Evolutionary conservation across 2,113 vertebrate genomes (phyloP).

Genomic region (Heteronetta atricapilla): DNA sequence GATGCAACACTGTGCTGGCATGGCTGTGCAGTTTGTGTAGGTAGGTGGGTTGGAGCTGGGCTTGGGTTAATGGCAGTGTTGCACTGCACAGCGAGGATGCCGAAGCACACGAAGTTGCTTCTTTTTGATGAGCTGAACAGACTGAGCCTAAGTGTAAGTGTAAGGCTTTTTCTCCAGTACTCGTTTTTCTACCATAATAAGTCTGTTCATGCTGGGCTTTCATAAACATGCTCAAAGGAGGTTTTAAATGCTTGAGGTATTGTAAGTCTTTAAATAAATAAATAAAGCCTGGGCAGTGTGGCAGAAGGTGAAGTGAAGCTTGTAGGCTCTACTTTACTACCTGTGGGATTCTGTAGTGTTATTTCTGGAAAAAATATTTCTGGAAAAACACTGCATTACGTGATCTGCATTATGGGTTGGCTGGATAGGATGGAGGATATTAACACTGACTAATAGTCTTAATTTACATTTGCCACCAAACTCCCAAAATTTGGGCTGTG

Average conservation of each 20-base stretch:
- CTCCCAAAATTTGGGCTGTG: background rate
- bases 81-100: fast-evolving
- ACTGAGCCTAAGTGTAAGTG: background rate
- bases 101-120: fast-evolving
- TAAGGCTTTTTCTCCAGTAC: background rate
- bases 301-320: background rate
- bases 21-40: background rate
- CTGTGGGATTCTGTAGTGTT: background rate
- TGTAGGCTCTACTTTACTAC: background rate
- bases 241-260: background rate
- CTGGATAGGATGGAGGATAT: background rate
- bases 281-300: background rate
- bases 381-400: background rate
- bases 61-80: background rate
- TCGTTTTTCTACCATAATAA: background rate
- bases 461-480: background rate
- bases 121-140: background rate
- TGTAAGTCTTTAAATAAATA: background rate
- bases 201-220: background rate
- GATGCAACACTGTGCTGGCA: background rate
- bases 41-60: background rate
- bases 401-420: background rate
- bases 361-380: background rate
- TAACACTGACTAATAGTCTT: background rate
- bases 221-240: background rate